These are phyloP conservation scores for Orientallactaga bullata DNA, from an alignment of 2,113 vertebrate species.

Conservation along the genomic window DNA sequence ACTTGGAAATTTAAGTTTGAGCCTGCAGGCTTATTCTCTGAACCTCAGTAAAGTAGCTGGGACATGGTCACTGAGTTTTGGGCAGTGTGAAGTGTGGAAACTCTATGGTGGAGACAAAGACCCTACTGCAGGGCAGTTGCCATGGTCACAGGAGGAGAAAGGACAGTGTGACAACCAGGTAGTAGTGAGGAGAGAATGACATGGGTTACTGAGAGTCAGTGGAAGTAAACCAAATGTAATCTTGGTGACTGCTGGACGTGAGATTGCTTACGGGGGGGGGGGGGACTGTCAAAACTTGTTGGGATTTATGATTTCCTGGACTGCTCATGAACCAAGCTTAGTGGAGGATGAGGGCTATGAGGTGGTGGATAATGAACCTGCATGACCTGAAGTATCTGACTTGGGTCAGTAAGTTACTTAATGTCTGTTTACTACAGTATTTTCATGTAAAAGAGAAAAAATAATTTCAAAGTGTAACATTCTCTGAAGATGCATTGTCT, in stretches of 20 bases:
- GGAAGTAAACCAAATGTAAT: not conserved
- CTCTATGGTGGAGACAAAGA: not conserved
- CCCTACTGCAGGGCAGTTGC: not conserved
- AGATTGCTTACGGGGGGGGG: not conserved
- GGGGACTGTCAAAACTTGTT: not conserved
- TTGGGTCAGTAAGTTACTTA: not conserved
- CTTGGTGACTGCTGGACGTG: not conserved
- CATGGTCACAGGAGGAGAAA: not conserved
- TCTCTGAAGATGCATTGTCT: not conserved
- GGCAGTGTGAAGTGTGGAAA: not conserved
- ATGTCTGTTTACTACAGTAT: not conserved
- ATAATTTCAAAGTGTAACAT: not conserved
- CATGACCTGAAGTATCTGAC: not conserved
- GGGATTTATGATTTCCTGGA: not conserved
- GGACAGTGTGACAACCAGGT: not conserved
- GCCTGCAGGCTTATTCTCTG: not conserved
- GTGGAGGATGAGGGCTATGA: constrained; percentile 1
- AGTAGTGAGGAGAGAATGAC: not conserved
- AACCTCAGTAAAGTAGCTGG: not conserved
- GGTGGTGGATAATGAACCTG: not conserved
- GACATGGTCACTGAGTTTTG: not conserved
- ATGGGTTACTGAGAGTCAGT: not conserved
- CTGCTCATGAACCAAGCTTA: not conserved
- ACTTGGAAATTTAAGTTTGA: not conserved
- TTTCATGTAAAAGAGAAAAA: not conserved